Evolutionary conservation across 2,888 invertebrate species (phyloP), one percentile per base, ranked within the genome.

Genomic region (Phyto melanocephala): DNA sequence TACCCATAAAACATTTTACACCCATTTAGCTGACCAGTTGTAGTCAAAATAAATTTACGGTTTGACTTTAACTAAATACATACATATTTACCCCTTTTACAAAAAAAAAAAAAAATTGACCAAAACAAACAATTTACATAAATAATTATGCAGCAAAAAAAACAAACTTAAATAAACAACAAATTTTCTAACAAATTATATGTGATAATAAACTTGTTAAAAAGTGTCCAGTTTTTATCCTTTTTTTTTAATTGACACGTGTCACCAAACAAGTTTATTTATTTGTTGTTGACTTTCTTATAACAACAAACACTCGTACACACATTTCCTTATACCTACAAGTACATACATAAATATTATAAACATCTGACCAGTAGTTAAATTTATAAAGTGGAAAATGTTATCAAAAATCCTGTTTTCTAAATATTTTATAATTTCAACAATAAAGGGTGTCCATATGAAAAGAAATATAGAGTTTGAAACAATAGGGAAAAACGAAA

Each of bases 171-270:
- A 37, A 47, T 45, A 37, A 6, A 35, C 17, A 62, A 62, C 54
- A 72, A 50, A 60, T 68, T 75, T 75, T 52, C 47, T 13, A 72
- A 74, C 72, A 81, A 65, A 77, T 77, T 71, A 35, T 3, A 24
- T 28, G 52, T 45, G 76, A 72, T 81, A 72, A 77, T 81, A 81
- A 81, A 77, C 65, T 71, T 81, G 80, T 81, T 81, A 81, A 75
- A 80, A 58, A 37, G 35, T 67, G 10, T 24, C 13, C 13, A 71
- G 35, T 77, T 80, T 67, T n/a, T 40, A 40, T 52, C 58, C 50
- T 50, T 35, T 11, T 20, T 60, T 50, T 52, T 7, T 33, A 10
- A 45, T 35, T 63, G 77, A 33, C 74, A 78, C 81, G 81, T 78
- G 78, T 62, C 81, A 33, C 28, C 13, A 24, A 63, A 47, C 50